Evolutionary conservation across 2,888 invertebrate genomes (phyloP).

Genomic region (Erebia epiphron): DNA sequence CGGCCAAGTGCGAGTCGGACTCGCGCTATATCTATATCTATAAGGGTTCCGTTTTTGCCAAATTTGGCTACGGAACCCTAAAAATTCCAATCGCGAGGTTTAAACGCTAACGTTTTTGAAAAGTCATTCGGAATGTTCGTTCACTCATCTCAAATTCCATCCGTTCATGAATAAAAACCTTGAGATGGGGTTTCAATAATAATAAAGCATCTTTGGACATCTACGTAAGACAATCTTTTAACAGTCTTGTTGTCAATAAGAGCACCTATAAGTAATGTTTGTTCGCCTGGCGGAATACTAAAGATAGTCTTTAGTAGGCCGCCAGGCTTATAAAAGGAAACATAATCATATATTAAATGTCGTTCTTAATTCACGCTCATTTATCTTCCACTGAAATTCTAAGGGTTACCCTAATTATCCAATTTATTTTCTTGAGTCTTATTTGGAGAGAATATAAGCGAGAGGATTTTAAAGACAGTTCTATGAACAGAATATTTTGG

Average conservation of each 20-base stretch:
- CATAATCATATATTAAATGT: not conserved
- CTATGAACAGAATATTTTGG: not conserved
- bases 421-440: slow-evolving; percentile 4
- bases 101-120: not conserved
- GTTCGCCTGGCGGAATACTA: not conserved
- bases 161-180: no score
- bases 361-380: slow-evolving; percentile 3
- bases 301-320: not conserved
- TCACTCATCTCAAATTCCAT: not conserved
- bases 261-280: not conserved
- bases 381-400: slow-evolving; percentile 5
- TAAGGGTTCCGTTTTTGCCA: no score
- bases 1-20: no score
- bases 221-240: not conserved
- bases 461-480: no score
- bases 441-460: not conserved
- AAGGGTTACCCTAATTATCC: slow-evolving; percentile 4
- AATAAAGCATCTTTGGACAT: not conserved
- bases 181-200: no score
- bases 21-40: no score
- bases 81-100: no score
- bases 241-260: not conserved
- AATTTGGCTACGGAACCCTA: no score
- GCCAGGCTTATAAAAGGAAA: not conserved
- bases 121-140: not conserved